Percentiles rank a stretch among this genome's conserved stretches.
Evolutionary conservation across 2,797 vertebrate genomes (phyloP).

Genomic region (Pempheris klunzingeri): DNA sequence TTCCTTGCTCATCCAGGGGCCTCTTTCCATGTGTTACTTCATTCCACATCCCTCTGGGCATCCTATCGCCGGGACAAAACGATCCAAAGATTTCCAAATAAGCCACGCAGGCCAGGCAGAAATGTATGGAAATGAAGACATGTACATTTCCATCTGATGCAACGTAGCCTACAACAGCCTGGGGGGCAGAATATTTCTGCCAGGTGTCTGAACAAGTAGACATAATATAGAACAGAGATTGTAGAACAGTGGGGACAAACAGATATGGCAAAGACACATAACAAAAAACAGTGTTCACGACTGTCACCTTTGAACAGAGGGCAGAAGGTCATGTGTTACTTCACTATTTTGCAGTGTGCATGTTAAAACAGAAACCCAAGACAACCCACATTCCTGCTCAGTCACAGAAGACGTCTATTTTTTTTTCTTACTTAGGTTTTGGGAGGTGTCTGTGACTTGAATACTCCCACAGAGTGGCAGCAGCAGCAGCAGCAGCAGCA

Average conservation of each 20-base stretch:
- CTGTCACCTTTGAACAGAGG: background rate
- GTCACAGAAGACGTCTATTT: background rate
- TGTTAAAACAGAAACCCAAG: conserved; percentile 33
- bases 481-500: background rate
- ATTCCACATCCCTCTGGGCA: background rate
- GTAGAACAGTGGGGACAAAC: too few species aligned
- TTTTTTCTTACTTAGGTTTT: background rate
- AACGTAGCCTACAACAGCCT: background rate
- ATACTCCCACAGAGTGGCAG: conserved; percentile 24
- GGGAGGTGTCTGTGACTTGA: conserved; percentile 10
- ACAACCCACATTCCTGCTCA: background rate
- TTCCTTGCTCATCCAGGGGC: conserved; percentile 28
- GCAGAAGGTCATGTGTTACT: background rate
- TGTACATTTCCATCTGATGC: background rate
- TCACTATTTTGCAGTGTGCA: background rate
- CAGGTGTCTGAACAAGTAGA: background rate
- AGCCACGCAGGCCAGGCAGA: background rate
- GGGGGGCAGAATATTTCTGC: background rate
- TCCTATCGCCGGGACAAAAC: fast-evolving
- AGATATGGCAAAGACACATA: background rate
- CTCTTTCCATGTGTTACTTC: background rate
- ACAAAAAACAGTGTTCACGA: background rate
- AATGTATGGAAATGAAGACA: background rate
- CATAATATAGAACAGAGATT: background rate
- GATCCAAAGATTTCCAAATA: background rate